A percentile compares a stretch with the other conserved stretches of the same genome.
phyloP scores from a whole-genome alignment of 2,888 invertebrate genomes.

The Himalopsyche kuldschensis region DNA sequence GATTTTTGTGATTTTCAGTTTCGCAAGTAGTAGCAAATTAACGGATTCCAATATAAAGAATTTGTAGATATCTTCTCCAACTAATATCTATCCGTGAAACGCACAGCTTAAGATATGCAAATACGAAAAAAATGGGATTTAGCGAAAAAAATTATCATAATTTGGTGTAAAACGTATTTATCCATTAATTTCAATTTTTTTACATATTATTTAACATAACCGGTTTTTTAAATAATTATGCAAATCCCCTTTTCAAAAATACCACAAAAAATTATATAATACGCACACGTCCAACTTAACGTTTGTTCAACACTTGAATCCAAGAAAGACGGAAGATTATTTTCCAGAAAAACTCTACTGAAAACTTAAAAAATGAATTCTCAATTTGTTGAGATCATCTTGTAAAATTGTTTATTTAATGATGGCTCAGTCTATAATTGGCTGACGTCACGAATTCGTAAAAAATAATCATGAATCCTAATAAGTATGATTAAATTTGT shows the following conservation, averaged over 20 bases:
- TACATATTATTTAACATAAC: background rate
- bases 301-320: background rate
- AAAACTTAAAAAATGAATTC: background rate
- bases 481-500: background rate
- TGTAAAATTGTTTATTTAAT: background rate
- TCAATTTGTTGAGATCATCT: background rate
- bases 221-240: background rate
- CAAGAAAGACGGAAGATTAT: background rate
- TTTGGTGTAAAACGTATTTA: background rate
- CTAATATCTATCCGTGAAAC: too few relatives aligned
- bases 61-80: too few relatives aligned
- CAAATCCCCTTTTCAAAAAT: background rate
- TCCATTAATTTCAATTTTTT: background rate
- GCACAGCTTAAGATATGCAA: too few relatives aligned
- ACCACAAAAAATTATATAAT: background rate
- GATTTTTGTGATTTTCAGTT: too few relatives aligned
- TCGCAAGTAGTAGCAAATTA: too few relatives aligned
- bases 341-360: background rate
- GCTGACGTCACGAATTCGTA: background rate
- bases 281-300: background rate
- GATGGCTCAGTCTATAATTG: background rate
- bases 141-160: background rate
- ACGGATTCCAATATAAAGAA: too few relatives aligned
- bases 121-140: too few relatives aligned
- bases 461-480: background rate